phyloP scores from a whole-genome alignment of 2,113 vertebrate genomes.

The Procavia capensis region DNA sequence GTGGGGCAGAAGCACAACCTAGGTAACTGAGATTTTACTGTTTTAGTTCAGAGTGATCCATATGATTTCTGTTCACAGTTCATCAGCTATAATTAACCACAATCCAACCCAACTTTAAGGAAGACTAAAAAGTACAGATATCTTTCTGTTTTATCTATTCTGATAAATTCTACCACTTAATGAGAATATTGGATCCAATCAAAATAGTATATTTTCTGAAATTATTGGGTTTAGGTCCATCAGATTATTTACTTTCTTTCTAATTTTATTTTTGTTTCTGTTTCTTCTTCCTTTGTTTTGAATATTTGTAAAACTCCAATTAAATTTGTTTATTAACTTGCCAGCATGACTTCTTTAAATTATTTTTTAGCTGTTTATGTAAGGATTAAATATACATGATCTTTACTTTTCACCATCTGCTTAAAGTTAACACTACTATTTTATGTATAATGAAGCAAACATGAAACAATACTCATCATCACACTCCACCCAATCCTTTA shows the following conservation, averaged over 20 bases:
- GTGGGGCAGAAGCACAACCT: background rate
- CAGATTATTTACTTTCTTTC: background rate
- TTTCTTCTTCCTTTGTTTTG: background rate
- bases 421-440: background rate
- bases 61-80: background rate
- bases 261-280: background rate
- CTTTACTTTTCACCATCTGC: background rate
- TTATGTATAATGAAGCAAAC: background rate
- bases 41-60: background rate
- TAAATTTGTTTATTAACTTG: background rate
- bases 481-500: background rate
- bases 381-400: background rate
- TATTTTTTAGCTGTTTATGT: background rate
- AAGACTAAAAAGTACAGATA: background rate
- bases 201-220: background rate
- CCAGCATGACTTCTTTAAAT: background rate
- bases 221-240: background rate
- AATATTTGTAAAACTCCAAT: background rate
- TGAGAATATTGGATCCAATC: background rate
- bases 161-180: background rate
- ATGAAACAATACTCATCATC: background rate
- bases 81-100: background rate
- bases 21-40: background rate
- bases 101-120: background rate
- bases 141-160: background rate